Evolutionary conservation across 2,797 vertebrate species (phyloP).

Genomic region (Prunella strophiata): DNA sequence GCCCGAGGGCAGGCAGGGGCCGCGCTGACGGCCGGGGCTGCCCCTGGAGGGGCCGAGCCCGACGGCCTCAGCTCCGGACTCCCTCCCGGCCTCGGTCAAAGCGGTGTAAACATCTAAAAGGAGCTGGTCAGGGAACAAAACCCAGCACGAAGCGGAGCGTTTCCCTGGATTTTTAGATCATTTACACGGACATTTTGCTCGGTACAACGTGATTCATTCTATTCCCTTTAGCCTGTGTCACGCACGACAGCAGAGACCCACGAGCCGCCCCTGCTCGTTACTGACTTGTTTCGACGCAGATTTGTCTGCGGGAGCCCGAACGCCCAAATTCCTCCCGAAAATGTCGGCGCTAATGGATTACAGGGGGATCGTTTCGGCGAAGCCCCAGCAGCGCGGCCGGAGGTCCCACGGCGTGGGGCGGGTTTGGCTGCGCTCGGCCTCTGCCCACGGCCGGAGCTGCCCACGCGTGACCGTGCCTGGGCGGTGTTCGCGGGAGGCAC

Average conservation of each 20-base stretch:
- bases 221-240: background rate
- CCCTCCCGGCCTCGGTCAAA: background rate
- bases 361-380: fast-evolving
- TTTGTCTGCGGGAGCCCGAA: background rate
- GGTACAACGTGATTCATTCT: background rate
- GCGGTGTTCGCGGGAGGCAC: too few relatives aligned
- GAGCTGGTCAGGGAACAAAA: background rate
- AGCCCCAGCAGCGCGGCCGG: too few relatives aligned
- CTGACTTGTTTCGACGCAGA: background rate
- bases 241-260: background rate
- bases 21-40: background rate
- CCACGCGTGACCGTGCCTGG: background rate
- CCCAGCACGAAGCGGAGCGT: fast-evolving
- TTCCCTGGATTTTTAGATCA: background rate
- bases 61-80: background rate
- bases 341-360: background rate
- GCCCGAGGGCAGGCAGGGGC: background rate
- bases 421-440: background rate
- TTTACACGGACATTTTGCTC: background rate
- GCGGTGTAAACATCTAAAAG: background rate
- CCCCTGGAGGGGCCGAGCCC: background rate
- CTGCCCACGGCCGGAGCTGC: background rate
- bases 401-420: background rate
- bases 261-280: background rate
- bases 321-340: background rate